Base-by-base conservation (phyloP, 2,797 vertebrate species). In the Ctenochaetus hawaiiensis region DNA sequence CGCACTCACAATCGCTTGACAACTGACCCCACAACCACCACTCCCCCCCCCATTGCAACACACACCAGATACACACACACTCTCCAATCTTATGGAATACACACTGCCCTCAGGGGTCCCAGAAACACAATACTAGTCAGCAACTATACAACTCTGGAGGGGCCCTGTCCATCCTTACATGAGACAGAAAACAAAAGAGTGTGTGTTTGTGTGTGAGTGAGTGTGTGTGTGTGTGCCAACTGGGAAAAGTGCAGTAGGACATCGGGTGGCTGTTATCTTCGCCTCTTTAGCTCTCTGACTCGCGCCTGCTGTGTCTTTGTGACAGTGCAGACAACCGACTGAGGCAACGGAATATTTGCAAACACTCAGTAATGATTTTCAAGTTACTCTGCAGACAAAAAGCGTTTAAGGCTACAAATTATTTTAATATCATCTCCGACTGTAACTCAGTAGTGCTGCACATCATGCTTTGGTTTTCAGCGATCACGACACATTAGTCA, bases 1-100 rank as follows among this genome's bases (percentile, higher is more conserved):
- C 68, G 37, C 79, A 81, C 82, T 91, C 87, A 89, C 89, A 92
- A 92, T 92, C 45, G 67, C 80, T 88, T 93, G 91, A 93, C 89
- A 91, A 90, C 89, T 89, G 89, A 92, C 88, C 91, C 90, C 82
- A 56, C 48, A 34, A 84, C 54, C 70, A 69, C 44, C 56, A 54
- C 61, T n/a, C 11, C 8, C 22, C 52, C 37, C 17, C 67, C 63
- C n/a, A n/a, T 54, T 67, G 30, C 48, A 34, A 80, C 51, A 75
- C 66, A 60, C 76, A 67, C 72, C 65, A 75, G 52, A 77, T 77
- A 75, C 54, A 73, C 71, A 71, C 45, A 73, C 77, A 65, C 58
- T 52, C 64, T 61, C 63, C 26, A 45, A 18, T 82, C 77, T 78
- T 52, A 44, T 64, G 62, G 75, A 86, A 77, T 69, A 80, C 80